Evolutionary conservation across 2,888 invertebrate genomes (phyloP), one percentile per base, ranked within the genome.

Genomic region (Clusia tigrina): DNA sequence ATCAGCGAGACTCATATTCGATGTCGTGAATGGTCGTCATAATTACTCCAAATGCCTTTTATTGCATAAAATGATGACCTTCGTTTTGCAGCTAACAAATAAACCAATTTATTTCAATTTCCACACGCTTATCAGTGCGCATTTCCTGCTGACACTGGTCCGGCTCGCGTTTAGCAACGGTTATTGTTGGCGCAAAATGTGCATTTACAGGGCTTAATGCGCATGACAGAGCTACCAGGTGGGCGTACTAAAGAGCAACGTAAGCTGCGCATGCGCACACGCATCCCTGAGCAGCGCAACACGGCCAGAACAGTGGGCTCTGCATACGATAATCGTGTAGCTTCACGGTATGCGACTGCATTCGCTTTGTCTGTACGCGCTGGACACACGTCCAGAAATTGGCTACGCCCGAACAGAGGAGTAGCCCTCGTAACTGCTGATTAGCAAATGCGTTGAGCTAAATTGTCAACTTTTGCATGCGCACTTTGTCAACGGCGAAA

Each of bases 81-180:
- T n/a, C n/a, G n/a, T n/a, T n/a, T n/a, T n/a, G n/a, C n/a, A n/a
- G 42, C n/a, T 26, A 61, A 42, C 55, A 42, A 22, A 18, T 18
- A 38, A 63, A 56, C 63, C 51, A 66, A 68, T 68, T 66, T 65
- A 65, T 64, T 66, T 60, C 42, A 65, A 66, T 53, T 68, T 68
- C 53, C 58, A 53, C 26, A 68, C 60, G 68, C 62, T 62, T 60
- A 66, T 65, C 65, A 65, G 32, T 46, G 42, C 26, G 46, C 52
- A 61, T 52, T 46, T 38, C 22, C 53, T 64, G 58, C 54, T 63
- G 60, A 67, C 64, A 67, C 65, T 65, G 57, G 67, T 67, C 62
- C 60, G 57, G 65, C 56, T 61, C 48, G 37, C 17, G 51, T 61
- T 63, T 60, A 60, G 65, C 58, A 60, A 60, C 60, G 56, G 51